These are phyloP conservation scores for Quadriops clusia DNA, from an alignment of 2,888 invertebrate species.

Conservation along the genomic window DNA sequence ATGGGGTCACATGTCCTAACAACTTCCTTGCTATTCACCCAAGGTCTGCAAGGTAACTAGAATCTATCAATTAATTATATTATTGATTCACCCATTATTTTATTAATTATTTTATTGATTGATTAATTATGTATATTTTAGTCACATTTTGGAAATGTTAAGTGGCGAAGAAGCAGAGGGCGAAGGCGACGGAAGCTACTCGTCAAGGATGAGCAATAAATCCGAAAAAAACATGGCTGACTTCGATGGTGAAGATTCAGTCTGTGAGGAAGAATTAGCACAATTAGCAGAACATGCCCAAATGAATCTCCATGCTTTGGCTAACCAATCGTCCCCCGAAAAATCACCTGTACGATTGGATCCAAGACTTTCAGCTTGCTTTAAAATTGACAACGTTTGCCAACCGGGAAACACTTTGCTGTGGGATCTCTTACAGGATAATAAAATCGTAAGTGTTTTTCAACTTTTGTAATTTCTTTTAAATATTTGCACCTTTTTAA, in stretches of 20 bases:
- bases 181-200: slow-evolving; percentile 67
- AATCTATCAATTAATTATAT: slow-evolving; percentile 7
- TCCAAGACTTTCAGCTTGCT: slow-evolving; percentile 34
- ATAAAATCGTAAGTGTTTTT: slow-evolving; percentile 58
- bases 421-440: slow-evolving; percentile 90
- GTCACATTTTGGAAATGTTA: slow-evolving; percentile 53
- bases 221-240: slow-evolving; percentile 92
- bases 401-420: slow-evolving; percentile 83
- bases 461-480: neutral
- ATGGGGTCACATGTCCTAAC: slow-evolving; percentile 27
- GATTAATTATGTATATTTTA: slow-evolving; percentile 22
- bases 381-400: slow-evolving; percentile 56
- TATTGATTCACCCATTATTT: slow-evolving; percentile 4
- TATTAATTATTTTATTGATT: slow-evolving; percentile 6
- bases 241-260: slow-evolving; percentile 83
- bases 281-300: slow-evolving; percentile 57
- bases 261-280: slow-evolving; percentile 70
- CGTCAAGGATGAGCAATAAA: slow-evolving; percentile 85
- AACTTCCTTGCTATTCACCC: slow-evolving; percentile 31
- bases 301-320: slow-evolving; percentile 31
- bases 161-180: slow-evolving; percentile 48
- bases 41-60: slow-evolving; percentile 26
- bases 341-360: slow-evolving; percentile 33
- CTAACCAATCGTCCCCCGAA: slow-evolving; percentile 31
- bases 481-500: slow-evolving; percentile 1